Evolutionary conservation across 2,113 vertebrate species (phyloP).

Genomic region (Ictalurus punctatus): DNA sequence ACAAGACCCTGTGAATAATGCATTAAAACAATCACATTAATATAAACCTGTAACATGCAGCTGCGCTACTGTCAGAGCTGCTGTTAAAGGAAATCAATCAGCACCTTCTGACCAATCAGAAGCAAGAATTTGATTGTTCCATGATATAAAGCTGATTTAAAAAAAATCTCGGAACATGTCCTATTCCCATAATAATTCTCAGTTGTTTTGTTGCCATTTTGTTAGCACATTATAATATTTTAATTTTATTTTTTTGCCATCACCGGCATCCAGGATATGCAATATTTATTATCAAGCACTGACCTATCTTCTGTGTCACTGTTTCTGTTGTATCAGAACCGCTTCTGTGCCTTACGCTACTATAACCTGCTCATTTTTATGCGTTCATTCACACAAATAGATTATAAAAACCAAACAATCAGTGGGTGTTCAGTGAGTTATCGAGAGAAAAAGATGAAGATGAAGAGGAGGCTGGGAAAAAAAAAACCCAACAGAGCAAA

Average conservation of each 20-base stretch:
- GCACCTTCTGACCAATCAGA: neutral
- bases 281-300: neutral
- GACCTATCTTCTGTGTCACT: neutral
- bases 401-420: constrained; percentile 8
- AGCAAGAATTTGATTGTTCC: neutral
- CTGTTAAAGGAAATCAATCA: too few species aligned
- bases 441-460: neutral
- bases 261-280: neutral
- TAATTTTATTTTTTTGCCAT: neutral
- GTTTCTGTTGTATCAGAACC: neutral
- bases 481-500: constrained; percentile 4
- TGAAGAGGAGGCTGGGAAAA: neutral
- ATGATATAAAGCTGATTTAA: neutral
- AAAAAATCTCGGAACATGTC: neutral
- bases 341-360: neutral
- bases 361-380: constrained; percentile 2
- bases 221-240: neutral
- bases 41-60: neutral
- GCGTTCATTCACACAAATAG: constrained; percentile 2
- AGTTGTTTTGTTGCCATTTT: neutral
- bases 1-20: neutral
- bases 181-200: neutral
- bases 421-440: neutral
- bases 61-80: too few species aligned
- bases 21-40: neutral